phyloP scores from a whole-genome alignment of 2,888 invertebrate genomes.

The Charanyca ferruginea region DNA sequence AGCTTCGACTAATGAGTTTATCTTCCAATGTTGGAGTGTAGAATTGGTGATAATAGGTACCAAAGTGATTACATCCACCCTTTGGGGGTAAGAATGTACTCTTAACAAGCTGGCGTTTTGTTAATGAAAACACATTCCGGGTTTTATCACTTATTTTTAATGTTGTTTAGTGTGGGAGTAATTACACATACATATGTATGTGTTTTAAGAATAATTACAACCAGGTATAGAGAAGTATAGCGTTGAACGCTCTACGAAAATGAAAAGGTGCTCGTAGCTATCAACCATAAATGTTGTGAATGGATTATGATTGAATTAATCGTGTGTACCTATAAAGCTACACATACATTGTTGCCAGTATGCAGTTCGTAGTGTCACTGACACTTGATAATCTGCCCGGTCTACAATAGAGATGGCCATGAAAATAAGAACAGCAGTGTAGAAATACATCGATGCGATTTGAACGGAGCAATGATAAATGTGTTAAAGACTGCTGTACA shows the following conservation, averaged over 20 bases:
- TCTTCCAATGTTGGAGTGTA: slow-evolving; percentile 33
- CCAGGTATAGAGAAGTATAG: too few species aligned
- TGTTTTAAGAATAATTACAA: not conserved
- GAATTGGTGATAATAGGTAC: slow-evolving; percentile 55
- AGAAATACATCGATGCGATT: slow-evolving; percentile 1
- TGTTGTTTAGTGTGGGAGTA: slow-evolving; percentile 23
- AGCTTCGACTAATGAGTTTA: slow-evolving; percentile 52
- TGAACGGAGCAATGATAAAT: slow-evolving; percentile 9
- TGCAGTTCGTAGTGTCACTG: slow-evolving; percentile 30
- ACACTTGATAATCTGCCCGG: slow-evolving; percentile 46
- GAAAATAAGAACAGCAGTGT: slow-evolving; percentile 26
- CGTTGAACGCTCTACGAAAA: too few species aligned
- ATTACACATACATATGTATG: not conserved
- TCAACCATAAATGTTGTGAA: not conserved
- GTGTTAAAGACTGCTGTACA: not conserved
- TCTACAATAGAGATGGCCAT: slow-evolving; percentile 43
- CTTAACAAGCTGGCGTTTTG: slow-evolving; percentile 32
- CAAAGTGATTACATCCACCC: slow-evolving; percentile 41
- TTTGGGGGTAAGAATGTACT: slow-evolving; percentile 36
- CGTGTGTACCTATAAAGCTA: not conserved
- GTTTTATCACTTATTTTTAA: slow-evolving; percentile 35
- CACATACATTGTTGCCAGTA: slow-evolving; percentile 20
- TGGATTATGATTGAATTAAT: not conserved
- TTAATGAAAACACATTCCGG: slow-evolving; percentile 31
- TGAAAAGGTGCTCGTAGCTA: not conserved